Evolutionary conservation across 2,888 invertebrate genomes (phyloP), one percentile per base, ranked within the genome.

Genomic region (Chydorus sphaericus): DNA sequence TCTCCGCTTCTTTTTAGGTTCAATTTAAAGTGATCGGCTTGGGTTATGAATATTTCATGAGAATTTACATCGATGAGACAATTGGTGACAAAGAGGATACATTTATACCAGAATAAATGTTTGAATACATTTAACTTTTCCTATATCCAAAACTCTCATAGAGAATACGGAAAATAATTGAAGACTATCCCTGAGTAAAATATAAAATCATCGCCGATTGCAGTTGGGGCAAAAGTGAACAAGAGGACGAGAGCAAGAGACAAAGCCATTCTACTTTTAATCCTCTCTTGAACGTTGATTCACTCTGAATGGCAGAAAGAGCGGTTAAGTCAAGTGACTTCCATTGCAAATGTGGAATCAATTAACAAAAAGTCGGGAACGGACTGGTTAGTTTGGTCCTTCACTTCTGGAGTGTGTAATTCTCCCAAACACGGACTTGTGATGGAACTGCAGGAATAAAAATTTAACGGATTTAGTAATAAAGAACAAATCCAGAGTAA

Each of bases 321-420:
- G 18, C 18, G 44, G n/a, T n/a, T n/a, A 44, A 44, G 44, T 77
- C 77, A 77, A 73, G 77, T 77, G 70, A 77, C 77, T 73, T 77
- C 77, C 77, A 77, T 77, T 62, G 75, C 75, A 61, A 77, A 68
- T 65, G 75, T 73, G 68, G 71, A 71, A 64, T 74, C 55, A 29
- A 55, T 33, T 16, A 55, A 39, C n/a, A 36, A 31, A n/a, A 49
- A 49, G 26, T 55, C 48, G 18, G 49, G 28, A 14, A 49, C 49
- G 10, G 55, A 49, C 31, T 30, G 33, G 28, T 53, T 36, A 18
- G 23, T 28, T 26, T 55, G 55, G 48, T 49, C 33, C 49, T 49
- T 49, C 23, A 28, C 55, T 23, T 18, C 55, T 23, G 48, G 36
- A 49, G 54, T 39, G 54, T 54, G 39, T 31, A 26, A 30, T 23